Base-by-base conservation (phyloP, 2,797 vertebrate genomes). In the Melanitta fusca region DNA sequence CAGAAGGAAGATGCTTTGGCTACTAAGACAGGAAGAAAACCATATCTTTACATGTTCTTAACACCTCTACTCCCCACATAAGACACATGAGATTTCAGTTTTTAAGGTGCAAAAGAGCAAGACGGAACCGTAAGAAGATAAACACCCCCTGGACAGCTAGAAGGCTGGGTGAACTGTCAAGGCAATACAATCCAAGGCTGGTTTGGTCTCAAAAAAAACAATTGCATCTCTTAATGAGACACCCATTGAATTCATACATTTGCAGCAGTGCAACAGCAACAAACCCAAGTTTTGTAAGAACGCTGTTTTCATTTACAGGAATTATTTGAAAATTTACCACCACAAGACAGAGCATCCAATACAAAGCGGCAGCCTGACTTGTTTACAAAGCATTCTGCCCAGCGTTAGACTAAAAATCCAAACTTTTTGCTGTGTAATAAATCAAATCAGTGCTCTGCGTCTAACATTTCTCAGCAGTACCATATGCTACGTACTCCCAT, bases 361-460 rank as follows among this genome's bases (percentile, higher is more conserved):
- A 36, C 75, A 60, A 68, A 89, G 16, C 90, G 83, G 80, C 89
- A 93, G 79, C 75, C 89, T 74, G 58, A 84, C 84, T 69, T 78
- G 84, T 93, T 93, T 94, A 93, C 75, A 90, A 91, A 92, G 80
- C 60, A 88, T 91, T 72, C 60, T 86, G 58, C 88, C 92, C 90
- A 49, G 92, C 2, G 25, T 88, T 62, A 89, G 43, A 43, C 73
- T 80, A 70, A 66, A 94, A 92, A 49, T 32, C 82, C 85, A 78
- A 93, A 94, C 74, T 84, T 86, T 91, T 22, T 96, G 91, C 91
- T 90, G 93, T 87, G 91, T 84, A 95, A 93, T 85, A 93, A 85
- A 95, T 84, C 38, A 79, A 38, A 72, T 39, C 85, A 93, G 69
- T 3, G 70, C 73, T 96, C 79, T 20, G 57, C 20, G 0, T 93